Conservation (phyloP, 2,888 invertebrate species). For the Nipponacmea schrenckii region DNA sequence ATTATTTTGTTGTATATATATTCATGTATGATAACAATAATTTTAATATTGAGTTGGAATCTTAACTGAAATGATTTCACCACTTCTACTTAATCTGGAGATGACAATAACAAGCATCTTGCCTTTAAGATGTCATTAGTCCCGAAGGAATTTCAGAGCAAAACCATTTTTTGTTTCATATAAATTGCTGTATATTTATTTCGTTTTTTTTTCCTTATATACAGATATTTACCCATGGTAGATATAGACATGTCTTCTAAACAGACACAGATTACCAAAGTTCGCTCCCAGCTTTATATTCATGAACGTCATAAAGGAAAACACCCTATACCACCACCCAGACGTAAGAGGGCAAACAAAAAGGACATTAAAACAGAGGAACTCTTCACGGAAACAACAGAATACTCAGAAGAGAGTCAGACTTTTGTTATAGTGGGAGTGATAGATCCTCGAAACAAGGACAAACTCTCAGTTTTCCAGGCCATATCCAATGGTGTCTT, state of each 20-base stretch:
- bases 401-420: constrained; percentile 39
- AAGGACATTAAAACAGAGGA: neutral
- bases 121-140: too few relatives aligned
- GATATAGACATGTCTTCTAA: constrained; percentile 50
- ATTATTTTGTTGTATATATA: too few relatives aligned
- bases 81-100: too few relatives aligned
- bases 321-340: constrained; percentile 39
- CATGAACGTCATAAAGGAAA: constrained; percentile 49
- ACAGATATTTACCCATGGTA: constrained; percentile 50
- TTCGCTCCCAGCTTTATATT: constrained; percentile 55
- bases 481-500: constrained; percentile 61
- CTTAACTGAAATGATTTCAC: too few relatives aligned
- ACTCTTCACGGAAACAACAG: constrained; percentile 22
- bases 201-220: constrained; percentile 10
- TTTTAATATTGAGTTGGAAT: too few relatives aligned
- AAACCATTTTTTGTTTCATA: too few relatives aligned
- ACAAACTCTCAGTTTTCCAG: constrained; percentile 57
- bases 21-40: too few relatives aligned
- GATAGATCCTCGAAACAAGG: constrained; percentile 57
- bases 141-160: too few relatives aligned
- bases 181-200: too few relatives aligned
- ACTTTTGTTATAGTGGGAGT: constrained; percentile 59
- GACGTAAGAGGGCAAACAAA: constrained; percentile 30
- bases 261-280: constrained; percentile 39
- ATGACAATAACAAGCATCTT: too few relatives aligned